Evolutionary conservation across 2,797 vertebrate genomes (phyloP).

Genomic region (Nyctibius grandis): DNA sequence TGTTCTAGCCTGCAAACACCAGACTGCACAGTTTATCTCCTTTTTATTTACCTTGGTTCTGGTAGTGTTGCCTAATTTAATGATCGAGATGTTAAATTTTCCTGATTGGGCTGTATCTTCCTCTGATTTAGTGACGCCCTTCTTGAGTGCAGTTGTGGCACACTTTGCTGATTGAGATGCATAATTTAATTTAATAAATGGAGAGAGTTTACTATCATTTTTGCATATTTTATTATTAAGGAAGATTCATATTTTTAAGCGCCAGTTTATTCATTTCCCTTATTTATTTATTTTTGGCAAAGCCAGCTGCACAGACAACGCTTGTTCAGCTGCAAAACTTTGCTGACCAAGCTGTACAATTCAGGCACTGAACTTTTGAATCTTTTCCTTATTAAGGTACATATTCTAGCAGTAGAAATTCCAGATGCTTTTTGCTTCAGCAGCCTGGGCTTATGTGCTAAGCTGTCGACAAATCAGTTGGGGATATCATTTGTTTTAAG

Average conservation of each 20-base stretch:
- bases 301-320: constrained; percentile 53
- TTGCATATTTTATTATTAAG: constrained; percentile 69
- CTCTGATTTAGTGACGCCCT: constrained; percentile 39
- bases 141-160: constrained; percentile 35
- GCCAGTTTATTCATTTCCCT: constrained; percentile 25
- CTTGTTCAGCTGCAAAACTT: constrained; percentile 64
- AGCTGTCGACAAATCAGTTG: constrained; percentile 44
- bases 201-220: constrained; percentile 65
- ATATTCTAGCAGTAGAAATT: constrained; percentile 39
- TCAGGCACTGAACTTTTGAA: constrained; percentile 47
- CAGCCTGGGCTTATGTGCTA: constrained; percentile 8
- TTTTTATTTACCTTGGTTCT: constrained; percentile 55
- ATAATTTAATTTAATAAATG: constrained; percentile 74
- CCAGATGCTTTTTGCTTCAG: constrained; percentile 56
- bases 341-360: constrained; percentile 62
- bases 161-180: constrained; percentile 58
- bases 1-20: not conserved
- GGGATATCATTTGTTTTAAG: constrained; percentile 56
- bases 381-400: constrained; percentile 60
- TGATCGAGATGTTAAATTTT: constrained; percentile 46
- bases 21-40: not conserved
- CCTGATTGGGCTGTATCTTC: constrained; percentile 37
- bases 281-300: constrained; percentile 51
- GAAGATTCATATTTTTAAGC: constrained; percentile 62
- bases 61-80: constrained; percentile 27